These are phyloP conservation scores for Eulemur rufifrons DNA, from an alignment of 2,113 vertebrate genomes.

Conservation along the genomic window DNA sequence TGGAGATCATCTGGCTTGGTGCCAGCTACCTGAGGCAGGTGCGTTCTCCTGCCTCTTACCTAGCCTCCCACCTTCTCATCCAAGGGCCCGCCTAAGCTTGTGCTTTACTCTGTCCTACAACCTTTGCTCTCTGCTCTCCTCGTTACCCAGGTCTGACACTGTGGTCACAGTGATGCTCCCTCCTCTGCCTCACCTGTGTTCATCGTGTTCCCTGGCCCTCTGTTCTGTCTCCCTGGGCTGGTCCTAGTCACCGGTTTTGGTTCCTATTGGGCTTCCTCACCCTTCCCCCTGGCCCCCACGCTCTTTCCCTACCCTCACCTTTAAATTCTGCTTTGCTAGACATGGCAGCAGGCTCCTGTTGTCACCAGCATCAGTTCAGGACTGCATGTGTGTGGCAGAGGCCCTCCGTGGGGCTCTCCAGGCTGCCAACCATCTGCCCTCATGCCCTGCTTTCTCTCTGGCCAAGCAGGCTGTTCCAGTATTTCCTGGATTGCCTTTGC, in stretches of 20 bases:
- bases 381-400: no score
- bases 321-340: background rate
- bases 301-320: background rate
- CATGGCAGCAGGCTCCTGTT: rapidly evolving
- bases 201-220: no score
- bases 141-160: background rate
- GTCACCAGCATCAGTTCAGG: background rate
- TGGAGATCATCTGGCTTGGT: rapidly evolving
- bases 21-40: background rate
- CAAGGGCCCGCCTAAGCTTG: background rate
- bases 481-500: background rate
- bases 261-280: background rate
- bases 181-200: background rate
- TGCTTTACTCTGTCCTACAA: background rate
- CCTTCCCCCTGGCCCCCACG: background rate
- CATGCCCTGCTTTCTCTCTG: background rate
- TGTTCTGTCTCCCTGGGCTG: background rate
- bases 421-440: rapidly evolving
- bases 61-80: background rate
- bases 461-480: background rate
- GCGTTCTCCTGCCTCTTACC: background rate
- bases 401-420: no score
- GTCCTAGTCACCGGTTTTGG: background rate
- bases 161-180: background rate
- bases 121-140: background rate